These are phyloP conservation scores for Oophaga pumilio DNA, from an alignment of 2,113 vertebrate species.

Conservation along the genomic window DNA sequence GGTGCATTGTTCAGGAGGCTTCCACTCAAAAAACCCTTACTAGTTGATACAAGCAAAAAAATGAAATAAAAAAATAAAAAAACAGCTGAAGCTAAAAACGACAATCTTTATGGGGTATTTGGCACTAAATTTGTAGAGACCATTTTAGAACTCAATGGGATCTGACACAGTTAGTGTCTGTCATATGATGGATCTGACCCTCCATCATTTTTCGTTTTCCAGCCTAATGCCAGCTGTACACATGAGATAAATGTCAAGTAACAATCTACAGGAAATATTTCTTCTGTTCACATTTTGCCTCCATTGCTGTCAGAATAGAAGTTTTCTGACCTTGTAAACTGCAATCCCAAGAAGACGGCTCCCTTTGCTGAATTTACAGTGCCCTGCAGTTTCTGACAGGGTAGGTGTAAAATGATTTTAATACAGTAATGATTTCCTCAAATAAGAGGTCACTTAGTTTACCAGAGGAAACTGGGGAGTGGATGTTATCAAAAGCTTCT, in stretches of 20 bases:
- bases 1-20: too few species aligned
- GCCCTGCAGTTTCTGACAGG: background rate
- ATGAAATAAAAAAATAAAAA: too few species aligned
- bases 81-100: too few species aligned
- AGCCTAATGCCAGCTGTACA: background rate
- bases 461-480: background rate
- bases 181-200: too few species aligned
- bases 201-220: background rate
- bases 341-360: background rate
- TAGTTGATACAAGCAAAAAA: too few species aligned
- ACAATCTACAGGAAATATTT: background rate
- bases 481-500: background rate
- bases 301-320: background rate
- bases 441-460: conserved; percentile 42
- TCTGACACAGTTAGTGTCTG: too few species aligned
- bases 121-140: too few species aligned
- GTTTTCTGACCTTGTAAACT: background rate
- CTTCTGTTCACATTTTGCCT: background rate
- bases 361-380: background rate
- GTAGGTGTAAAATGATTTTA: background rate
- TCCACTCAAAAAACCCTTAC: too few species aligned
- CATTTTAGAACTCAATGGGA: too few species aligned
- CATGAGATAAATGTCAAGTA: background rate
- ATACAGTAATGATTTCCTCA: conserved; percentile 45
- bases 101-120: too few species aligned